phyloP scores from a whole-genome alignment of 2,888 invertebrate genomes.

The Drosophila putrida region DNA sequence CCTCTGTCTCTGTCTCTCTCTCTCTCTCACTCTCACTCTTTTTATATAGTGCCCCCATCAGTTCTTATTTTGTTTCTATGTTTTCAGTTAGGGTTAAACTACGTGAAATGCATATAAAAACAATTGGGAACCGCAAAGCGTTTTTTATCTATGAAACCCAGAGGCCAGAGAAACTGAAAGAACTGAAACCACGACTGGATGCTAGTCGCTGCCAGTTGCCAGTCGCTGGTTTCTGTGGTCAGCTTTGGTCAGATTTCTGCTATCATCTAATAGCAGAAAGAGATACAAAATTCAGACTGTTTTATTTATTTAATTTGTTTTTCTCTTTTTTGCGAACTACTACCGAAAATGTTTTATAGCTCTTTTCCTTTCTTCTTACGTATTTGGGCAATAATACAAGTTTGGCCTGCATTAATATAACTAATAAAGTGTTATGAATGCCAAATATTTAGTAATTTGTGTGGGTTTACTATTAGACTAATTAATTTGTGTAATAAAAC shows the following conservation, averaged over 20 bases:
- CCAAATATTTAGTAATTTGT: neutral
- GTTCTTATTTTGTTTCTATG: conserved; percentile 15
- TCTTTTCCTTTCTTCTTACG: conserved; percentile 15
- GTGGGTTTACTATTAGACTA: neutral
- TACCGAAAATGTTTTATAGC: conserved; percentile 33
- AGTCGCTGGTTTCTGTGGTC: conserved; percentile 25
- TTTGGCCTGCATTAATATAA: conserved; percentile 3
- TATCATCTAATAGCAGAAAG: conserved; percentile 66
- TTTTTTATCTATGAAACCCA: conserved; percentile 71
- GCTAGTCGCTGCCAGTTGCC: conserved; percentile 2
- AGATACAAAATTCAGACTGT: conserved; percentile 7
- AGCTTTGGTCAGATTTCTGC: too few species aligned
- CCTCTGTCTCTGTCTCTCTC: conserved; percentile 14
- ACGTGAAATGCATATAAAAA: conserved; percentile 78
- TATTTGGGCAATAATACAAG: neutral
- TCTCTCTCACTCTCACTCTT: neutral
- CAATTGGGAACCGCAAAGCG: conserved; percentile 65
- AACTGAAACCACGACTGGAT: conserved; percentile 37
- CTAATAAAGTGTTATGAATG: conserved; percentile 24
- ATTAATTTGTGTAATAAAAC: conserved; percentile 8
- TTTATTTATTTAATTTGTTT: neutral
- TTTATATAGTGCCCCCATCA: conserved; percentile 33
- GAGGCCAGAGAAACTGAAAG: conserved; percentile 37
- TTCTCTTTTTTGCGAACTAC: conserved; percentile 3
- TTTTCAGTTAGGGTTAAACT: conserved; percentile 63